Percentiles rank a stretch among this genome's conserved stretches.
Evolutionary conservation across 53 echinoderm and acorn worm genomes (phyloP).

Genomic region (Apostichopus leukothele): DNA sequence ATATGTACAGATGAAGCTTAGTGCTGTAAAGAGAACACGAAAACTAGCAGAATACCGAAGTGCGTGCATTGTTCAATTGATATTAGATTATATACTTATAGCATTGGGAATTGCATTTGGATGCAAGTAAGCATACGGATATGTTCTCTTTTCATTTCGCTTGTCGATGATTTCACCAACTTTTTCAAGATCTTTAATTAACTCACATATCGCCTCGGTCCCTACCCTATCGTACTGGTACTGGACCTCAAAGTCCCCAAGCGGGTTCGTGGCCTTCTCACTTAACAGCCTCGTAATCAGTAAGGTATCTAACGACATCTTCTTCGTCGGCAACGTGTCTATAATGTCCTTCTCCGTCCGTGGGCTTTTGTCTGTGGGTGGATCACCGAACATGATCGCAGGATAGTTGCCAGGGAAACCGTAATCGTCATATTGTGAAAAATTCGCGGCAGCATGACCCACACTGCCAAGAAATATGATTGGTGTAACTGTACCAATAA

Average conservation of each 20-base stretch:
- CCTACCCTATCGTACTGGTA: constrained; percentile 72
- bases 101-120: constrained; percentile 75
- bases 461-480: constrained; percentile 84
- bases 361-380: constrained; percentile 70
- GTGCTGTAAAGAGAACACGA: too few relatives aligned
- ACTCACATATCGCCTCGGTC: constrained; percentile 52
- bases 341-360: constrained; percentile 61
- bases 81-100: constrained; percentile 59
- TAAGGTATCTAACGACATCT: constrained; percentile 64
- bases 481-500: constrained; percentile 63
- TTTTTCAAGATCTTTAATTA: constrained; percentile 52
- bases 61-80: too few relatives aligned
- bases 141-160: constrained; percentile 42
- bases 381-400: constrained; percentile 57
- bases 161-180: constrained; percentile 58
- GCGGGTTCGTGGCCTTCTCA: constrained; percentile 68
- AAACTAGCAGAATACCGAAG: too few relatives aligned
- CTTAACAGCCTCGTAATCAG: constrained; percentile 68
- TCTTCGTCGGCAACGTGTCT: constrained; percentile 58
- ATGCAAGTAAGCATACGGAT: constrained; percentile 56
- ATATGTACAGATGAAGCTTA: too few relatives aligned
- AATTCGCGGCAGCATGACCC: constrained; percentile 76
- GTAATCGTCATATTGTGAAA: constrained; percentile 84
- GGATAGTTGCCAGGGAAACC: constrained; percentile 83
- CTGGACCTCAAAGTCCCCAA: constrained; percentile 73